These are phyloP conservation scores for Chlorops oryzae DNA, from an alignment of 1,140 invertebrate species.

Conservation along the genomic window DNA sequence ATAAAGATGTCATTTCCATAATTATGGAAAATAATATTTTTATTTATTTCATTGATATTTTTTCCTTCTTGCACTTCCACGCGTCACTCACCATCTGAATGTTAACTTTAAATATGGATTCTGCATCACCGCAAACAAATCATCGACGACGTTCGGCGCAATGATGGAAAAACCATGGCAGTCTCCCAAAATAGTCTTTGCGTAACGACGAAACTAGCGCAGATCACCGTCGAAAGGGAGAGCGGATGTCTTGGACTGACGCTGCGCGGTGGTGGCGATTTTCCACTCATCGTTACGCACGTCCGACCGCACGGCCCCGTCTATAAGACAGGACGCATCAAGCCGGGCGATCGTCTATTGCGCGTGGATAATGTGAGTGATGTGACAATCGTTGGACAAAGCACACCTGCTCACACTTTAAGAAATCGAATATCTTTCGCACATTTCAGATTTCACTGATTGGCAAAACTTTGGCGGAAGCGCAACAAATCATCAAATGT, in stretches of 20 bases:
- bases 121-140: neutral
- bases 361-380: conserved; percentile 72
- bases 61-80: too few relatives aligned
- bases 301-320: conserved; percentile 84
- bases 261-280: conserved; percentile 69
- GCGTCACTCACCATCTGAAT: too few relatives aligned
- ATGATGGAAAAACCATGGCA: conserved; percentile 23
- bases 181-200: conserved; percentile 60
- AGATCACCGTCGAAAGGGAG: conserved; percentile 72
- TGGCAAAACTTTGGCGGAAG: conserved; percentile 64
- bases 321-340: conserved; percentile 70
- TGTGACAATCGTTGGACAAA: conserved; percentile 2
- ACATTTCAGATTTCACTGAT: conserved; percentile 55
- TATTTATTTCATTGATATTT: too few relatives aligned
- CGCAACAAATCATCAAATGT: conserved; percentile 63
- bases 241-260: conserved; percentile 83
- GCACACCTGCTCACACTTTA: too few relatives aligned
- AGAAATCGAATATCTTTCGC: too few relatives aligned
- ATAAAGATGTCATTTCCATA: too few relatives aligned
- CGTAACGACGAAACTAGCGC: conserved; percentile 66
- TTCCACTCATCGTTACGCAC: conserved; percentile 80
- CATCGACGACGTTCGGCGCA: neutral
- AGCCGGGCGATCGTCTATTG: conserved; percentile 81
- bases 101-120: too few relatives aligned
- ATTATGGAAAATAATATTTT: too few relatives aligned